These are phyloP conservation scores for Batillaria attramentaria DNA, from an alignment of 1,140 invertebrate species.

Conservation along the genomic window DNA sequence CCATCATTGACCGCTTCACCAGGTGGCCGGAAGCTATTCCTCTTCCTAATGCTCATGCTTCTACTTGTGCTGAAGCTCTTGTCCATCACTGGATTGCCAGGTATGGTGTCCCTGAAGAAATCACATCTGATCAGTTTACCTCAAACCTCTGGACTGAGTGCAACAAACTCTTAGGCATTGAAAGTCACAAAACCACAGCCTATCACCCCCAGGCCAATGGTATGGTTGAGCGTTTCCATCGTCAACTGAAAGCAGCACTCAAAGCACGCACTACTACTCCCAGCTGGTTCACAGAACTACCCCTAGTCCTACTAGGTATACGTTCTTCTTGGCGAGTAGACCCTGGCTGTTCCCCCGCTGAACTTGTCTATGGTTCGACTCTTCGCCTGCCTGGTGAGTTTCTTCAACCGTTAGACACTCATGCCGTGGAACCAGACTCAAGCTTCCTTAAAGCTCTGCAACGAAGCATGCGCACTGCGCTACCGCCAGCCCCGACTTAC, in stretches of 20 bases:
- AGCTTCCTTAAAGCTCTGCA: slow-evolving; percentile 3
- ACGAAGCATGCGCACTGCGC: slow-evolving; percentile 4
- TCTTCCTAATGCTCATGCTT: slow-evolving; percentile 70
- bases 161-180: slow-evolving; percentile 20
- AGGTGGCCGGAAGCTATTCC: slow-evolving; percentile 70
- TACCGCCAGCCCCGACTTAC: background rate
- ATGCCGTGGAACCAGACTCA: background rate
- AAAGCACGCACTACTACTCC: slow-evolving; percentile 7
- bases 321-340: slow-evolving; percentile 18
- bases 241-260: slow-evolving; percentile 34
- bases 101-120: slow-evolving; percentile 57
- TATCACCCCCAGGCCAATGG: slow-evolving; percentile 28
- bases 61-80: slow-evolving; percentile 57
- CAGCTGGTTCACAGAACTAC: slow-evolving; percentile 15
- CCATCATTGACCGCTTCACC: slow-evolving; percentile 47
- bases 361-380: slow-evolving; percentile 31
- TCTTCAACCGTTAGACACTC: background rate
- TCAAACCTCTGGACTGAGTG: slow-evolving; percentile 56
- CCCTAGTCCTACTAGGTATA: slow-evolving; percentile 31
- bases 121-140: slow-evolving; percentile 72
- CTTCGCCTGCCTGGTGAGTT: slow-evolving; percentile 33
- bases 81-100: slow-evolving; percentile 64
- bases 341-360: slow-evolving; percentile 22
- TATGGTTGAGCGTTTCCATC: slow-evolving; percentile 35
- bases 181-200: slow-evolving; percentile 17